Evolutionary conservation across 2,888 invertebrate genomes (phyloP), one percentile per base, ranked within the genome.

Genomic region (Agonopterix arenella): DNA sequence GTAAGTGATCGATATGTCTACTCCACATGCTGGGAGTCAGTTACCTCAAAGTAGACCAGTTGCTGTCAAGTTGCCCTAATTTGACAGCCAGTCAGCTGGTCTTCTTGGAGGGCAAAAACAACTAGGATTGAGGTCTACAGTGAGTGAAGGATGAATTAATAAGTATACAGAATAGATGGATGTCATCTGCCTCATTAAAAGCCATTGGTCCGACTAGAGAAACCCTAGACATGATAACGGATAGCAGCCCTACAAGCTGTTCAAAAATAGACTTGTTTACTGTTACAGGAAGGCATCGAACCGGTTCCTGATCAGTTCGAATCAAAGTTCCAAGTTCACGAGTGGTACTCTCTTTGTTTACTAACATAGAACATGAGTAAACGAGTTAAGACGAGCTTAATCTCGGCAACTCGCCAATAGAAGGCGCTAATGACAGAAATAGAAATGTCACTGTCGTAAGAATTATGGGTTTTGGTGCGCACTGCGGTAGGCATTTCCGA

Each of bases 401-500:
- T 66, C 82, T 84, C 82, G 86, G 86, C 86, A 85, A 64, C 73
- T 76, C 76, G 86, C 86, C 86, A 86, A 80, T 70, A 86, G 85
- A 84, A 84, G 85, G 84, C 85, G 84, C 82, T 83, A 70, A 61
- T 45, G 64, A 66, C 76, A 49, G 62, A 81, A 85, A 84, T 85
- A 86, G 79, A 82, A 65, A 56, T 82, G 82, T 83, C 83, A 75
- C 73, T 68, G 73, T 60, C 68, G 68, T 61, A 52, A 57, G 64
- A 65, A 64, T 56, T 51, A 70, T 74, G 76, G 80, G 61, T 78
- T 81, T 80, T 72, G 59, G 63, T 68, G 61, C 56, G 52, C 59
- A 56, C 57, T 60, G 76, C 70, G 76, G 79, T 76, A 77, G 80
- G 79, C 81, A 83, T 84, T 84, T 84, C 84, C 82, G 83, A 84